Base-by-base conservation (phyloP, 2,797 vertebrate genomes). In the Momotus momota region DNA sequence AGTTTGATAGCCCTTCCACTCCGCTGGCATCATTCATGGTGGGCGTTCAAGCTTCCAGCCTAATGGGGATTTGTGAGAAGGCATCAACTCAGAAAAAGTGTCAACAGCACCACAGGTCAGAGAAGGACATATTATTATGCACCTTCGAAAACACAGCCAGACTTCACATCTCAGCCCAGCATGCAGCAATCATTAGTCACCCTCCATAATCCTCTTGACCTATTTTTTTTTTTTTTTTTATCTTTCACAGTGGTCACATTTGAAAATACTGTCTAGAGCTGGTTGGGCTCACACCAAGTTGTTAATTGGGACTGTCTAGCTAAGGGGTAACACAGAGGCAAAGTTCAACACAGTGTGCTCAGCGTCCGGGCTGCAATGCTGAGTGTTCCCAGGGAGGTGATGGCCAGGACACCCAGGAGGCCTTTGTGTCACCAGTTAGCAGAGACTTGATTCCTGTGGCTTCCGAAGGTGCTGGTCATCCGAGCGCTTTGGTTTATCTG, bases 101-200 rank as follows among this genome's bases (percentile, higher is more conserved):
- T 96, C 92, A 95, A 89, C 95, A 96, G 90, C 73, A 81, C 52
- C 81, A 51, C 65, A 85, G 94, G 95, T 97, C 96, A 97, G 78
- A 79, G 65, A 51, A 86, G 97, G 96, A 97, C 95, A 86, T 92
- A 72, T 88, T 90, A 86, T 94, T 95, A 71, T 84, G 93, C 91
- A 94, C 91, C 93, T 97, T 95, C 95, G 91, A 94, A 97, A 94
- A 71, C 72, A 38, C 81, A 58, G 91, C 61, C 90, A 91, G 90
- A 87, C 90, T 86, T 94, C 91, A 78, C 88, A 84, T 96, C 74
- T 83, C 93, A 78, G 83, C 81, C 81, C 91, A 92, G 93, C 73
- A 41, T 87, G 88, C 70, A 90, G 92, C 94, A 94, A 75, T 96
- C 89, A 75, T 95, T 96, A 96, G 87, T 90, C 88, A 84, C 80